A percentile compares a stretch with the other conserved stretches of the same genome.
Evolutionary conservation across 1,140 invertebrate genomes (phyloP).

Genomic region (Coelopa frigida): DNA sequence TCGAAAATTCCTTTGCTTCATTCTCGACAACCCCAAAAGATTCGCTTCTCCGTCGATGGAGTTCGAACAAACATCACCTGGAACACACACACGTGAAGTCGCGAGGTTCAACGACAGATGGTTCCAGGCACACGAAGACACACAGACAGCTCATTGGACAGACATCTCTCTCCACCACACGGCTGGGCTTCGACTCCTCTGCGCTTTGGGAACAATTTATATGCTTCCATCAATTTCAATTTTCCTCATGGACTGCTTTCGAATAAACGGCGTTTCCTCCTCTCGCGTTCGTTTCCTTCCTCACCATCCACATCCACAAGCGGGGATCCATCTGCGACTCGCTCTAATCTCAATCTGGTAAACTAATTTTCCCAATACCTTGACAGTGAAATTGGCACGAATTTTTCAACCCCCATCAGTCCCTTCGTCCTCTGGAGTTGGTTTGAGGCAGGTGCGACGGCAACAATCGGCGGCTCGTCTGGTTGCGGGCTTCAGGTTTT

Average conservation of each 20-base stretch:
- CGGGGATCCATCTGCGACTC: conserved; percentile 40
- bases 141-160: too few relatives aligned
- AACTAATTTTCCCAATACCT: conserved; percentile 45
- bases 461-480: too few relatives aligned
- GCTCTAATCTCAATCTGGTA: conserved; percentile 32
- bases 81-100: too few relatives aligned
- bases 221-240: conserved; percentile 45
- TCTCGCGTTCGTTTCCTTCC: too few relatives aligned
- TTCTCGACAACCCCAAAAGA: too few relatives aligned
- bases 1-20: too few relatives aligned
- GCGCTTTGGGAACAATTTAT: neutral
- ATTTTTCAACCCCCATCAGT: conserved; percentile 5
- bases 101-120: too few relatives aligned
- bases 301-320: too few relatives aligned
- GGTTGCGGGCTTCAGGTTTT: neutral
- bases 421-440: neutral
- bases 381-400: conserved; percentile 44
- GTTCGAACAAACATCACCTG: too few relatives aligned
- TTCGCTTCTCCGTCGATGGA: too few relatives aligned
- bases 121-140: too few relatives aligned
- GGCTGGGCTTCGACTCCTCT: neutral
- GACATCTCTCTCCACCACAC: too few relatives aligned
- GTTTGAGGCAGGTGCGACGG: neutral
- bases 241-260: conserved; percentile 22
- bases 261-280: conserved; percentile 38